Conservation (phyloP, 2,113 vertebrate genomes). For the Indicator maculatus region DNA sequence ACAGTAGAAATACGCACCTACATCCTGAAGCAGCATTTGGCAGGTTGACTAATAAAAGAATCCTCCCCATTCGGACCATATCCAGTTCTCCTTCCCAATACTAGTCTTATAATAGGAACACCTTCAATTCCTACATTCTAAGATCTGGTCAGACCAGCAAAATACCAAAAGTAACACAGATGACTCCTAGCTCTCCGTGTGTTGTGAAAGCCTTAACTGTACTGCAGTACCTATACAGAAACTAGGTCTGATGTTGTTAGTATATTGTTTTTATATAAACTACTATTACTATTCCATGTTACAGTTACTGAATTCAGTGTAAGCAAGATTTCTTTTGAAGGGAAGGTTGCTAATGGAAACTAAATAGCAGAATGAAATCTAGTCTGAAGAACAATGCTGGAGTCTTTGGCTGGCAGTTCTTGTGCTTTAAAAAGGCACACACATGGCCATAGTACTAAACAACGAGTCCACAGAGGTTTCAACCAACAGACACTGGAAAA, state of each 20-base stretch:
- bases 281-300: neutral
- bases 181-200: fast-evolving
- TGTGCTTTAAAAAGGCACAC: neutral
- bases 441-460: neutral
- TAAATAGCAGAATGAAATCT: neutral
- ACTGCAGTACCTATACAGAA: neutral
- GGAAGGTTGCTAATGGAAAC: neutral
- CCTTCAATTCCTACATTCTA: neutral
- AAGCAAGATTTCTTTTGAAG: neutral
- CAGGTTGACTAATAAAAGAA: neutral
- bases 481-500: neutral
- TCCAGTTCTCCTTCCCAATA: neutral
- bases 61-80: neutral
- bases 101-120: fast-evolving
- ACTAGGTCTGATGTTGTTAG: neutral
- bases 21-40: neutral
- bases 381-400: neutral
- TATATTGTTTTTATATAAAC: neutral
- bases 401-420: neutral
- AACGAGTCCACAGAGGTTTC: neutral
- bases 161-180: fast-evolving
- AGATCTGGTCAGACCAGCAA: neutral
- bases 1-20: fast-evolving
- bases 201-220: neutral
- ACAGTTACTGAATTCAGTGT: neutral